Evolutionary conservation across 2,113 vertebrate species (phyloP).

Genomic region (Montifringilla adamsi): DNA sequence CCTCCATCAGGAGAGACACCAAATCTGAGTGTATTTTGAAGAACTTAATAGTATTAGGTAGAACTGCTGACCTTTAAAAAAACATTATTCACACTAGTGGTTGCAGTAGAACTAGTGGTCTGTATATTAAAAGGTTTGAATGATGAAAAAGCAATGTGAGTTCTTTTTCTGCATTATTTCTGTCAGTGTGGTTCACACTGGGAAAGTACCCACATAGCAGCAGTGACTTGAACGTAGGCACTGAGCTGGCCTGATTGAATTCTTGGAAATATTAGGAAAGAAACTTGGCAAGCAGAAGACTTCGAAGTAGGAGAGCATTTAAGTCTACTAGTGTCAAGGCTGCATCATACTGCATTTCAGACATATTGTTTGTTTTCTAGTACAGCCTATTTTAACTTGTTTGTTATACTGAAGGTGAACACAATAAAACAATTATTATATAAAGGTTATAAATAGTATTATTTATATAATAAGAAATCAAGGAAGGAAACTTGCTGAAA

Average conservation of each 20-base stretch:
- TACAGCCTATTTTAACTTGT: background rate
- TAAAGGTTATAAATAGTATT: constrained; percentile 8
- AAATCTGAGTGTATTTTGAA: background rate
- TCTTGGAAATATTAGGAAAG: background rate
- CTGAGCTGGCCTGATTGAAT: background rate
- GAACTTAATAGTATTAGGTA: background rate
- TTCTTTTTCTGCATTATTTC: background rate
- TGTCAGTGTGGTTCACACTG: background rate
- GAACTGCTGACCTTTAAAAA: background rate
- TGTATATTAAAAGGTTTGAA: background rate
- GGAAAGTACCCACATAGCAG: background rate
- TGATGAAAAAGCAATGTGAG: background rate
- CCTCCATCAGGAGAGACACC: background rate
- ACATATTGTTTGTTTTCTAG: background rate
- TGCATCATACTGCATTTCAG: background rate
- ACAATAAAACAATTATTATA: background rate
- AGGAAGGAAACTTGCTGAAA: constrained; percentile 1
- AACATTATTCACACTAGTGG: background rate
- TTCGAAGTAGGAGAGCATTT: background rate
- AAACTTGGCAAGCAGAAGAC: background rate
- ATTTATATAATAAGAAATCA: background rate
- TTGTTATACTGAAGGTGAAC: background rate
- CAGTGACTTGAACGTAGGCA: background rate
- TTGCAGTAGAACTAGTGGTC: background rate
- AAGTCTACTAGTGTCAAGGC: background rate